A percentile compares a stretch with the other conserved stretches of the same genome.
These are phyloP conservation scores for Calycopis cecrops DNA, from an alignment of 1,140 invertebrate species.

Conservation along the genomic window DNA sequence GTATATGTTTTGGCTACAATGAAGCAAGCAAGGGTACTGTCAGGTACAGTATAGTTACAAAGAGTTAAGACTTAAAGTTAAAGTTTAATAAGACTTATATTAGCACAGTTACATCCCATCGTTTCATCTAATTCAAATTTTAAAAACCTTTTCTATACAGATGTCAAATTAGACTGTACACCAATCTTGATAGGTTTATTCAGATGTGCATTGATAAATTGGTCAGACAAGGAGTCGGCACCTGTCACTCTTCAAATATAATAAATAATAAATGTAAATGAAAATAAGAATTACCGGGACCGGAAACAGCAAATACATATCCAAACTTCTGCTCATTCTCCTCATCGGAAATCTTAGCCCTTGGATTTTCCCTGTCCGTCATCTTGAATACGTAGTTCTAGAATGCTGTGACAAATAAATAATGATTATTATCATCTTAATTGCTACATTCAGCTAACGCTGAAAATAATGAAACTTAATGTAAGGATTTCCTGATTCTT, in stretches of 20 bases:
- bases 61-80: too few relatives aligned
- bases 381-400: slow-evolving; percentile 49
- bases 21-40: too few relatives aligned
- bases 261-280: slow-evolving; percentile 13
- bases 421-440: background rate
- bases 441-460: background rate
- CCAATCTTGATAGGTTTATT: too few relatives aligned
- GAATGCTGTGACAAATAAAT: slow-evolving; percentile 25
- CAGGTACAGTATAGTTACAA: too few relatives aligned
- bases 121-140: too few relatives aligned
- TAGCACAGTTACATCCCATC: too few relatives aligned
- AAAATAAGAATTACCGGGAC: slow-evolving; percentile 86
- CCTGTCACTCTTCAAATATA: background rate
- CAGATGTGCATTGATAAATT: too few relatives aligned
- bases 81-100: too few relatives aligned
- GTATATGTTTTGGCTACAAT: too few relatives aligned
- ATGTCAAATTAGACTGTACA: too few relatives aligned
- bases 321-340: slow-evolving; percentile 93
- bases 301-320: slow-evolving; percentile 97
- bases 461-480: background rate
- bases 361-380: slow-evolving; percentile 77
- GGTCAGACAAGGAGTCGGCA: too few relatives aligned
- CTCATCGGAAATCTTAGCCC: slow-evolving; percentile 84
- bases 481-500: background rate
- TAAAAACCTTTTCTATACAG: too few relatives aligned